These are phyloP conservation scores for Metridium senile DNA, from an alignment of 92 coral and sea anemone species.

Conservation along the genomic window DNA sequence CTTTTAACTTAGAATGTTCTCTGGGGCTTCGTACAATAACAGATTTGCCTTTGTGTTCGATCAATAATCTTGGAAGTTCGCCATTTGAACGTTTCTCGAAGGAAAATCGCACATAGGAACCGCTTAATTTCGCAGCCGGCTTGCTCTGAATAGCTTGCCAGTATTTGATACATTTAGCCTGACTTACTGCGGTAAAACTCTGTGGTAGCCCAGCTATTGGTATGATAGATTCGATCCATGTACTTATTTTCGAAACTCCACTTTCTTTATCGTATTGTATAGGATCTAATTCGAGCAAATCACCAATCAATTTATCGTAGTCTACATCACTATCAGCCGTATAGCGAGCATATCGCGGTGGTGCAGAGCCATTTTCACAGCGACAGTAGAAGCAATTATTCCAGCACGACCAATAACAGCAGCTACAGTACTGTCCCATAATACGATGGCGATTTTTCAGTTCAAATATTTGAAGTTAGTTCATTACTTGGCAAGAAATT, in stretches of 20 bases:
- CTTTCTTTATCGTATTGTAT: constrained; percentile 71
- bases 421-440: constrained; percentile 83
- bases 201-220: constrained; percentile 85
- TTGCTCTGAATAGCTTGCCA: constrained; percentile 93
- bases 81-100: constrained; percentile 91
- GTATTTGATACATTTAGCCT: constrained; percentile 94
- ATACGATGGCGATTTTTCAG: not conserved
- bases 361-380: constrained; percentile 55
- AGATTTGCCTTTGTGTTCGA: constrained; percentile 93
- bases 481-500: not conserved
- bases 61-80: constrained; percentile 85
- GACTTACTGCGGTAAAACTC: constrained; percentile 87
- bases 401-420: constrained; percentile 73
- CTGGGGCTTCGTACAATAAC: constrained; percentile 85
- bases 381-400: constrained; percentile 54
- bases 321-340: constrained; percentile 86
- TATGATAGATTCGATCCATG: constrained; percentile 84
- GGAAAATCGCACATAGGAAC: constrained; percentile 88
- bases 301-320: constrained; percentile 82
- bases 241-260: constrained; percentile 79
- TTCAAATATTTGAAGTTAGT: not conserved
- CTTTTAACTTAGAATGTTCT: constrained; percentile 39
- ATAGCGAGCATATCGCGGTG: constrained; percentile 90
- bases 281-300: constrained; percentile 88
- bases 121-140: constrained; percentile 91